These are phyloP conservation scores for Zygogramma bicolorata DNA, from an alignment of 2,888 invertebrate genomes.

Conservation along the genomic window DNA sequence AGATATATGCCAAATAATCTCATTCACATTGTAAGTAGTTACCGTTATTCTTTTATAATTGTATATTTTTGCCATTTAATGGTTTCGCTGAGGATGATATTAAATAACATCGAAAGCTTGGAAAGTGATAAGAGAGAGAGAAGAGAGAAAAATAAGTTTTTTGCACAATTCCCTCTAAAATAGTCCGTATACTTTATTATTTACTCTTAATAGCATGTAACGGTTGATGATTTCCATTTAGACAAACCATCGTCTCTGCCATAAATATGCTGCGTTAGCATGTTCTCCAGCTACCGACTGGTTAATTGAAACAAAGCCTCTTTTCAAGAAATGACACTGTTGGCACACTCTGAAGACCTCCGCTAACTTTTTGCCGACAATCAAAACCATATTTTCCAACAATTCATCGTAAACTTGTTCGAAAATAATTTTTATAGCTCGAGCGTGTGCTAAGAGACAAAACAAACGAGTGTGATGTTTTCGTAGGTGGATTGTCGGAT, in stretches of 20 bases:
- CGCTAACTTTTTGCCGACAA: slow-evolving; percentile 5
- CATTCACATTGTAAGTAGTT: too few relatives aligned
- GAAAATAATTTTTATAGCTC: background rate
- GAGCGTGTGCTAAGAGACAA: background rate
- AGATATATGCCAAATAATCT: too few relatives aligned
- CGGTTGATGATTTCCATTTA: too few relatives aligned
- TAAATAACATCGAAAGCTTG: too few relatives aligned
- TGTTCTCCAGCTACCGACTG: background rate
- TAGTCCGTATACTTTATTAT: too few relatives aligned
- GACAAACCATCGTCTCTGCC: background rate
- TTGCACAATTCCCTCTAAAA: too few relatives aligned
- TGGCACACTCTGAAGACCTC: background rate
- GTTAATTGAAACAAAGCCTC: background rate
- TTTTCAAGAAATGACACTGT: background rate
- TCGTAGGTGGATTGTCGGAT: background rate
- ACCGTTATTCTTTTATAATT: too few relatives aligned
- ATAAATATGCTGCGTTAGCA: background rate
- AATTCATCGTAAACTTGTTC: background rate
- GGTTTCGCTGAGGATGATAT: too few relatives aligned
- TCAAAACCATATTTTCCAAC: slow-evolving; percentile 1
- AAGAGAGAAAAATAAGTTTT: too few relatives aligned
- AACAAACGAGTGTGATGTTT: background rate
- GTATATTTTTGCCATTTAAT: too few relatives aligned
- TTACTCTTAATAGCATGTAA: too few relatives aligned
- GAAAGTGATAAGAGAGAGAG: too few relatives aligned